Conservation (phyloP, 23 tunicate genomes). For the Clavelina lepadiformis region DNA sequence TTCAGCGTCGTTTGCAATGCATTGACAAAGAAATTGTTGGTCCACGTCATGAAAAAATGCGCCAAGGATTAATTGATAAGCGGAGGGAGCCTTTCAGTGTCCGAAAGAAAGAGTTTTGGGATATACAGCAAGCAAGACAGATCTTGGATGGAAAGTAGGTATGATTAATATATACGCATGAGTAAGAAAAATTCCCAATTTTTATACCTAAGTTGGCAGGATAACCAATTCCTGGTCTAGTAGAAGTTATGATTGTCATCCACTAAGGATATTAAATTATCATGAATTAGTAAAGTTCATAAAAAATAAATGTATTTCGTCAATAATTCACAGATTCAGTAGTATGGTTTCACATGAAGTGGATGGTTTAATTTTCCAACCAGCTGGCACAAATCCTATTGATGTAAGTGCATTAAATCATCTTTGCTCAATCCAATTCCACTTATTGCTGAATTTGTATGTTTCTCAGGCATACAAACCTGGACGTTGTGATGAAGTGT, state of each 20-base stretch:
- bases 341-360: conserved; percentile 88
- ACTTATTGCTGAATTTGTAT: neutral
- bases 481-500: conserved; percentile 84
- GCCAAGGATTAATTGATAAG: conserved; percentile 68
- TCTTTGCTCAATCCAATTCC: no score
- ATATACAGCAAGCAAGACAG: conserved; percentile 44
- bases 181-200: neutral
- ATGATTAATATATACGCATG: neutral
- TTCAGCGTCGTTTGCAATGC: conserved; percentile 64
- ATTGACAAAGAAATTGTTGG: conserved; percentile 90
- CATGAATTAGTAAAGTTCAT: no score
- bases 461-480: conserved; percentile 51
- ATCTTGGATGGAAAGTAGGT: conserved; percentile 84
- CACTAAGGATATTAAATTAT: no score
- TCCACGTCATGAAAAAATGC: conserved; percentile 87
- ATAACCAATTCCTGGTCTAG: no score
- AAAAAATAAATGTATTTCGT: no score
- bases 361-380: conserved; percentile 97
- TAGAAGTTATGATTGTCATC: no score
- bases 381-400: conserved; percentile 83
- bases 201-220: neutral
- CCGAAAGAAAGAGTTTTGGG: conserved; percentile 92
- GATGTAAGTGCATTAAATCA: conserved; percentile 50
- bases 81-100: conserved; percentile 85
- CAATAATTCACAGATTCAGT: conserved; percentile 53